Conservation (phyloP, 2,113 vertebrate genomes). For the Chinchilla lanigera region DNA sequence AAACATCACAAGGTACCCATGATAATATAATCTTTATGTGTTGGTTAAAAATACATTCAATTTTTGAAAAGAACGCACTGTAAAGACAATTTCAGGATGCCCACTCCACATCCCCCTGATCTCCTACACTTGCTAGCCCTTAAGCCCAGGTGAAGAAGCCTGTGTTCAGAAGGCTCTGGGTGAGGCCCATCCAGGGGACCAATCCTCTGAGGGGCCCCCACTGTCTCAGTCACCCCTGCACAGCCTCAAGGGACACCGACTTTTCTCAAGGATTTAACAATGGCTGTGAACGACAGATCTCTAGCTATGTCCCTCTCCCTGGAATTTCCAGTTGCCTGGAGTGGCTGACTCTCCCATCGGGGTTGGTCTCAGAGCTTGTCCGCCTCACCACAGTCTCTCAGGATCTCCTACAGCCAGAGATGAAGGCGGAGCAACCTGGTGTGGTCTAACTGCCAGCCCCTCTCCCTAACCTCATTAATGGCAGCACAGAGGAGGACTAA, state of each 20-base stretch:
- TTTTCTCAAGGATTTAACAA: background rate
- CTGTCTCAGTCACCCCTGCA: background rate
- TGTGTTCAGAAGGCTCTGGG: background rate
- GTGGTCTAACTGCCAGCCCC: background rate
- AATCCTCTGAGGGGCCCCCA: background rate
- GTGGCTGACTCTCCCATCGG: background rate
- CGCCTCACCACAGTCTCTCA: background rate
- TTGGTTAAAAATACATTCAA: background rate
- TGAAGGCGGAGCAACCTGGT: too few relatives aligned
- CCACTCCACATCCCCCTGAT: background rate
- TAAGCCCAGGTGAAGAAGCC: background rate
- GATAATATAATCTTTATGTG: background rate
- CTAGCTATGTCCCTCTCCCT: background rate
- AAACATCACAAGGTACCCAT: background rate
- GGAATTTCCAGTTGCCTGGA: background rate
- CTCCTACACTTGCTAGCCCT: too few relatives aligned
- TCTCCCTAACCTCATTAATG: background rate
- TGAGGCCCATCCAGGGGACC: background rate
- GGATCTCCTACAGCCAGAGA: background rate
- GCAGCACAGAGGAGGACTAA: background rate
- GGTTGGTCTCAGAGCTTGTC: background rate
- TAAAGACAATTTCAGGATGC: background rate
- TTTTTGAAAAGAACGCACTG: background rate
- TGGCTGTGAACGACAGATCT: fast-evolving
- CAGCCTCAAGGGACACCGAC: background rate